Conservation (phyloP, 2,113 vertebrate species). For the Athene noctua region DNA sequence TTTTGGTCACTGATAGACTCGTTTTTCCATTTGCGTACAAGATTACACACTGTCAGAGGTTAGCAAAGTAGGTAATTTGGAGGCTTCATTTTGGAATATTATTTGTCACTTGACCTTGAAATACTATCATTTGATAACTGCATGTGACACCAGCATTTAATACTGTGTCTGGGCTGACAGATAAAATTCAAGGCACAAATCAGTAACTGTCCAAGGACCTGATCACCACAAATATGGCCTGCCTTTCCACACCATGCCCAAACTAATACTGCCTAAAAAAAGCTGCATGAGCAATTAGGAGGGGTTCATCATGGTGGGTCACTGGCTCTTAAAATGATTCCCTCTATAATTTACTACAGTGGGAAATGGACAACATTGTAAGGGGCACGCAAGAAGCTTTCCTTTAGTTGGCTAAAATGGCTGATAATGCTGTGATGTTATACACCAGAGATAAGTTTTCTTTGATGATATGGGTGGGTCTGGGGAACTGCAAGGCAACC, state of each 20-base stretch:
- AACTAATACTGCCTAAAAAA: background rate
- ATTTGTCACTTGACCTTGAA: slow-evolving; percentile 23
- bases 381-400: background rate
- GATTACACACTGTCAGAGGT: background rate
- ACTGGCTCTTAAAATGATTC: background rate
- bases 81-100: slow-evolving; percentile 1
- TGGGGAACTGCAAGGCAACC: background rate
- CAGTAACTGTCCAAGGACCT: background rate
- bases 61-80: background rate
- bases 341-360: background rate
- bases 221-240: background rate
- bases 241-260: background rate
- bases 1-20: background rate
- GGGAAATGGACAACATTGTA: background rate
- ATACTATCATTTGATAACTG: background rate
- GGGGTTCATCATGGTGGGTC: background rate
- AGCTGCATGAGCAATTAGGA: background rate
- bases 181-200: slow-evolving; percentile 9
- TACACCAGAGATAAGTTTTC: background rate
- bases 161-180: background rate
- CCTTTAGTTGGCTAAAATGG: background rate
- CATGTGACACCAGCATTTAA: background rate
- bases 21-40: background rate
- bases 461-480: background rate
- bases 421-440: background rate